A percentile compares a stretch with the other conserved stretches of the same genome.
Conservation (phyloP, 2,797 vertebrate species). For the Dipus sagitta region DNA sequence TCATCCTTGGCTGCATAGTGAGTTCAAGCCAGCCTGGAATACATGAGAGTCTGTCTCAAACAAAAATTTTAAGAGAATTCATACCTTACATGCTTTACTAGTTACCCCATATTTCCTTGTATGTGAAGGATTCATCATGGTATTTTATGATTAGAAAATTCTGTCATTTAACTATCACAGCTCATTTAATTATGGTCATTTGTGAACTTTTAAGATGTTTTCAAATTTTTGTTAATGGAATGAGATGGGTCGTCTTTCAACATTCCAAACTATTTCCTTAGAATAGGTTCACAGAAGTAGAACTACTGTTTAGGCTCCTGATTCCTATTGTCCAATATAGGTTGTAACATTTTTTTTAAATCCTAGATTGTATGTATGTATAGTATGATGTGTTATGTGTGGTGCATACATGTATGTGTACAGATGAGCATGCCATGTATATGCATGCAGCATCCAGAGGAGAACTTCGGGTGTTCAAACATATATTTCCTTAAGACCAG, state of each 20-base stretch:
- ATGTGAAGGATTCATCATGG: constrained; percentile 15
- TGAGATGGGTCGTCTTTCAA: constrained; percentile 14
- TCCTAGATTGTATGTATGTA: too few species aligned
- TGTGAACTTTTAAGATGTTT: constrained; percentile 48
- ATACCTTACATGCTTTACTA: neutral
- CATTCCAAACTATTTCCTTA: constrained; percentile 59
- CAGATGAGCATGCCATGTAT: too few species aligned
- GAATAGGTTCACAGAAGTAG: neutral
- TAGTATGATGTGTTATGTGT: too few species aligned
- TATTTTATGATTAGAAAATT: constrained; percentile 2
- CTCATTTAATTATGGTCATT: constrained; percentile 23
- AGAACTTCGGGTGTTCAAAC: too few species aligned
- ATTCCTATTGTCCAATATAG: constrained; percentile 13
- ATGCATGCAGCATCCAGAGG: too few species aligned
- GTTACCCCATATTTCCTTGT: neutral
- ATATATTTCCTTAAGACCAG: too few species aligned
- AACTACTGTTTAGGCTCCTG: neutral
- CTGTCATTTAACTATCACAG: neutral
- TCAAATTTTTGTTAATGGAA: constrained; percentile 61
- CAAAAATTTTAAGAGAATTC: constrained; percentile 16
- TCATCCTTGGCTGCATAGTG: neutral
- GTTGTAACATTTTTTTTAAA: neutral
- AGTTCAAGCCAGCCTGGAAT: neutral
- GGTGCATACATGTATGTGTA: too few species aligned
- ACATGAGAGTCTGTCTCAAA: neutral